phyloP scores from a whole-genome alignment of 2,113 vertebrate species.

The Cinclus cinclus region DNA sequence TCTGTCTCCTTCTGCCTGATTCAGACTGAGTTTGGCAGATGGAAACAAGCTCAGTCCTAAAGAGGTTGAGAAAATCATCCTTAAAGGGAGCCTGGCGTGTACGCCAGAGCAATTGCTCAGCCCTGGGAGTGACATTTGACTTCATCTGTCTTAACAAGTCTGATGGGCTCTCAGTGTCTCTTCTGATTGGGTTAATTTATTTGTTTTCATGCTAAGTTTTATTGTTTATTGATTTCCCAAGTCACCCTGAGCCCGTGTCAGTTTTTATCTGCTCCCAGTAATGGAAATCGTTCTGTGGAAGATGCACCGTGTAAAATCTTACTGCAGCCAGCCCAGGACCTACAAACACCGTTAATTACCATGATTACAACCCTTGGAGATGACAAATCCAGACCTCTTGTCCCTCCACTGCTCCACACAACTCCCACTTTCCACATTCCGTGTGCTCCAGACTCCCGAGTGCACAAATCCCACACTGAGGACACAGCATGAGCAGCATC shows the following conservation, averaged over 20 bases:
- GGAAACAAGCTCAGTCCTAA: constrained; percentile 24
- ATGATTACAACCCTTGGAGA: background rate
- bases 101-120: background rate
- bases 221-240: constrained; percentile 69
- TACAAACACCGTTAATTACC: constrained; percentile 21
- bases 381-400: background rate
- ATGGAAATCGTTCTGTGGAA: background rate
- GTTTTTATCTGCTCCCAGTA: constrained; percentile 48
- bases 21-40: constrained; percentile 29
- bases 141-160: background rate
- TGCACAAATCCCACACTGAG: accelerated
- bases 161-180: background rate
- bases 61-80: background rate
- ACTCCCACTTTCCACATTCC: background rate
- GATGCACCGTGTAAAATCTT: background rate
- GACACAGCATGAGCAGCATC: background rate
- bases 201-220: constrained; percentile 61
- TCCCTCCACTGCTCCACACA: background rate
- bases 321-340: background rate
- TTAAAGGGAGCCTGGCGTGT: background rate
- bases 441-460: background rate
- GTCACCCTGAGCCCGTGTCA: background rate
- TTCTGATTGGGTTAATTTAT: constrained; percentile 55
- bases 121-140: background rate
- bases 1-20: background rate